Conservation (phyloP, 2,797 vertebrate species). For the Lithobates sylvaticus region DNA sequence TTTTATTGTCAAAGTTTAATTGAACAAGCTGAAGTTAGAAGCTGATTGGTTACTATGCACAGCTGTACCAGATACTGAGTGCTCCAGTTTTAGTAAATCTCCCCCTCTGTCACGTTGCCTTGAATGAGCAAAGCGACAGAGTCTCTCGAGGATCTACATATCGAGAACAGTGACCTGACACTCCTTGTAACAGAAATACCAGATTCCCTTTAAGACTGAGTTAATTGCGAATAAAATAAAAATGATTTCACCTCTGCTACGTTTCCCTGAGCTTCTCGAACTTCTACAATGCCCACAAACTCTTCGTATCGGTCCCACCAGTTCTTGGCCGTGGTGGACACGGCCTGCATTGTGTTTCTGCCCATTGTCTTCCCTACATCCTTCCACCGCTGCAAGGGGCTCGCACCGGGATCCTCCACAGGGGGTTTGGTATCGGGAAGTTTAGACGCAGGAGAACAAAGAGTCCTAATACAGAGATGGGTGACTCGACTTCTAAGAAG, state of each 20-base stretch:
- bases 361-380: constrained; percentile 79
- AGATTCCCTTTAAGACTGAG: too few species aligned
- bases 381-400: constrained; percentile 73
- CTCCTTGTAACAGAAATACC: too few species aligned
- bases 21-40: too few species aligned
- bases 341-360: constrained; percentile 74
- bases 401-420: constrained; percentile 63
- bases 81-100: too few species aligned
- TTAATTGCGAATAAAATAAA: too few species aligned
- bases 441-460: constrained; percentile 75
- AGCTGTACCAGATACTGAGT: too few species aligned
- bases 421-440: constrained; percentile 68
- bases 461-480: constrained; percentile 68
- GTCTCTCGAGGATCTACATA: too few species aligned
- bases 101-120: too few species aligned
- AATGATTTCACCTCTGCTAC: constrained; percentile 87
- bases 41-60: too few species aligned
- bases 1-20: too few species aligned
- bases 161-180: too few species aligned
- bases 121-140: too few species aligned
- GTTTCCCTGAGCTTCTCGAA: constrained; percentile 89
- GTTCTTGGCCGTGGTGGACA: constrained; percentile 75
- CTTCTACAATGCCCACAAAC: constrained; percentile 93
- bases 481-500: constrained; percentile 68
- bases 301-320: constrained; percentile 95